These are phyloP conservation scores for Zootermopsis nevadensis DNA, from an alignment of 2,888 invertebrate species.

Conservation along the genomic window DNA sequence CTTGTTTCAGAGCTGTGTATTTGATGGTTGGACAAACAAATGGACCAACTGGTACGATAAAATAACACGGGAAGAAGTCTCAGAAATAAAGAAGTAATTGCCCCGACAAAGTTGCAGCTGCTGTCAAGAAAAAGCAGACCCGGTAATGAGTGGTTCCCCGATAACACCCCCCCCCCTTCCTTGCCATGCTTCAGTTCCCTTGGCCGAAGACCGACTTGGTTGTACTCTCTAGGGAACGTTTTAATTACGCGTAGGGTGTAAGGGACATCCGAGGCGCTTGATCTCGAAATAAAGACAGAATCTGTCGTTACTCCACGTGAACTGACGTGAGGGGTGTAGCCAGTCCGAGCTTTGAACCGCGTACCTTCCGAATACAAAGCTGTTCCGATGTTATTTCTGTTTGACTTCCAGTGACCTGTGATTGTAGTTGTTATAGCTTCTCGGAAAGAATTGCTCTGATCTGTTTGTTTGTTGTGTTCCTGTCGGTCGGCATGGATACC, in stretches of 20 bases:
- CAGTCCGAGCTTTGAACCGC: too few relatives aligned
- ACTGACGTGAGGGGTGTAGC: not conserved
- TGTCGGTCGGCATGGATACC: not conserved
- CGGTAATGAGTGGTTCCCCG: constrained; percentile 5
- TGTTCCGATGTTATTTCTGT: too few relatives aligned
- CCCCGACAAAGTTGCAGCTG: not conserved
- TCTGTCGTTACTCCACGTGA: not conserved
- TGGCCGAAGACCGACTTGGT: not conserved
- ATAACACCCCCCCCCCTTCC: not conserved
- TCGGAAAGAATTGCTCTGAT: too few relatives aligned
- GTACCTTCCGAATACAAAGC: too few relatives aligned
- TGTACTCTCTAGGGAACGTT: constrained; percentile 4
- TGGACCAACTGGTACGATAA: not conserved
- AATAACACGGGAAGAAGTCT: not conserved
- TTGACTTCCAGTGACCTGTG: not conserved
- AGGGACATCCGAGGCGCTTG: not conserved
- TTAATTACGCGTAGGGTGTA: not conserved
- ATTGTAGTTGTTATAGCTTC: not conserved
- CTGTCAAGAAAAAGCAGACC: constrained; percentile 3
- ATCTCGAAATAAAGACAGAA: not conserved
- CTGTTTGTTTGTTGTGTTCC: not conserved
- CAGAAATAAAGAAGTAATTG: not conserved
- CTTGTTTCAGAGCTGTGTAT: not conserved
- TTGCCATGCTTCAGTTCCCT: not conserved
- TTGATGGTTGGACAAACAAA: not conserved